phyloP scores from a whole-genome alignment of 2,797 vertebrate species.

The Buceros bicornis region DNA sequence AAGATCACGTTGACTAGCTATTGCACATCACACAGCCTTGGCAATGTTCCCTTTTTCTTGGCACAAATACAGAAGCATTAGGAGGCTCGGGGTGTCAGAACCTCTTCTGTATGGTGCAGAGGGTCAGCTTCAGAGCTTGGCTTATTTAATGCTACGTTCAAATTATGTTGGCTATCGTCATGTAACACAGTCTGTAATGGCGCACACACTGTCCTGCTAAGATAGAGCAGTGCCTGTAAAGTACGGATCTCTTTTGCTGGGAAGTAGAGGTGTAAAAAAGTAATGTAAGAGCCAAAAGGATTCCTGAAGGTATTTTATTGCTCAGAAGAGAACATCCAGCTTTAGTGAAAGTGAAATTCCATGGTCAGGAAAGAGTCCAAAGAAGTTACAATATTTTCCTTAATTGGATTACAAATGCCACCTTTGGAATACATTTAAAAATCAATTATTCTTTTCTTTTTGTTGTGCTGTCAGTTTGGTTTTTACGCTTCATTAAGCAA shows the following conservation, averaged over 20 bases:
- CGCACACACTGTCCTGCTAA: neutral
- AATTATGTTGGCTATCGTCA: neutral
- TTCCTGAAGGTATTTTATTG: neutral
- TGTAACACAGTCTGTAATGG: neutral
- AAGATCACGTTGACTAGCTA: neutral
- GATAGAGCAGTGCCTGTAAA: neutral
- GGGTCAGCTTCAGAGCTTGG: slow-evolving; percentile 10
- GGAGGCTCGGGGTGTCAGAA: neutral
- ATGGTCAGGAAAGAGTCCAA: neutral
- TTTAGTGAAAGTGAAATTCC: neutral
- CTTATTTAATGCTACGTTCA: neutral
- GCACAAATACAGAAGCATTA: neutral
- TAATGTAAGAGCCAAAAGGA: neutral
- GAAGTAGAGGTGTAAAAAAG: neutral
- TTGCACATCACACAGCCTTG: neutral
- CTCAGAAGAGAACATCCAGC: neutral
- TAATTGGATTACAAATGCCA: slow-evolving; percentile 37
- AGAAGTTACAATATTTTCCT: neutral
- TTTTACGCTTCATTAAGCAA: slow-evolving; percentile 9
- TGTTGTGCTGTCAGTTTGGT: slow-evolving; percentile 42
- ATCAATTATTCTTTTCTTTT: slow-evolving; percentile 32
- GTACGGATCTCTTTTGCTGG: neutral
- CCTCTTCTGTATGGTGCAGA: neutral
- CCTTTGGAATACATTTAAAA: slow-evolving; percentile 18
- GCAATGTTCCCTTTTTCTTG: neutral